phyloP scores from a whole-genome alignment of 2,797 vertebrate genomes.

The Dallia pectoralis region DNA sequence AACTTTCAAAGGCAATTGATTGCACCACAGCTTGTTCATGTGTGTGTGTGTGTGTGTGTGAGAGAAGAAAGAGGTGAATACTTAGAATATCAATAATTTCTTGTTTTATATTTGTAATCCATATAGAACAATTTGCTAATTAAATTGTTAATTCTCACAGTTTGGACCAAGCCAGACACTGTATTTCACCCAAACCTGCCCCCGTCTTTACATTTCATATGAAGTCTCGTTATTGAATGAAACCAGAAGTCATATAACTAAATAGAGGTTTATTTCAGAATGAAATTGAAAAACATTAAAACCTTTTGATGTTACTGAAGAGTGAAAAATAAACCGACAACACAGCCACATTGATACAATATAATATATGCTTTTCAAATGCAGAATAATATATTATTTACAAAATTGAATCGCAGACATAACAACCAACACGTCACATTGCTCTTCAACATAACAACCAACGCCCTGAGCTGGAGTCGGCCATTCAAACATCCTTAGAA shows the following conservation, averaged over 20 bases:
- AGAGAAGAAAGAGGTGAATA: too few relatives aligned
- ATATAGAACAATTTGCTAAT: too few relatives aligned
- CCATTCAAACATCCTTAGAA: not conserved
- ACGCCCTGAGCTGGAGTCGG: not conserved
- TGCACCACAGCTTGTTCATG: too few relatives aligned
- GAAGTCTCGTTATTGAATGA: not conserved
- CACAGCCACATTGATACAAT: not conserved
- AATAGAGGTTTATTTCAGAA: not conserved
- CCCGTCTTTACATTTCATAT: not conserved
- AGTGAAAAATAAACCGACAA: not conserved
- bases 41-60: too few relatives aligned
- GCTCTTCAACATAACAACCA: not conserved
- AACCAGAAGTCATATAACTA: not conserved
- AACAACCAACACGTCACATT: too few relatives aligned
- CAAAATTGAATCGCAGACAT: not conserved
- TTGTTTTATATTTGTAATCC: too few relatives aligned
- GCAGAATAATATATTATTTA: not conserved
- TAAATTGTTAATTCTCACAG: too few relatives aligned
- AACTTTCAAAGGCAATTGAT: too few relatives aligned
- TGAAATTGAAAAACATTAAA: not conserved
- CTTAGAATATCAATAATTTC: too few relatives aligned
- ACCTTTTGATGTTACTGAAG: not conserved
- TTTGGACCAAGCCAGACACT: not conserved
- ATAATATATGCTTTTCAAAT: not conserved
- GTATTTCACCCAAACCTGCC: not conserved